phyloP scores from a whole-genome alignment of 2,113 vertebrate genomes.

The Lasiurus cinereus region DNA sequence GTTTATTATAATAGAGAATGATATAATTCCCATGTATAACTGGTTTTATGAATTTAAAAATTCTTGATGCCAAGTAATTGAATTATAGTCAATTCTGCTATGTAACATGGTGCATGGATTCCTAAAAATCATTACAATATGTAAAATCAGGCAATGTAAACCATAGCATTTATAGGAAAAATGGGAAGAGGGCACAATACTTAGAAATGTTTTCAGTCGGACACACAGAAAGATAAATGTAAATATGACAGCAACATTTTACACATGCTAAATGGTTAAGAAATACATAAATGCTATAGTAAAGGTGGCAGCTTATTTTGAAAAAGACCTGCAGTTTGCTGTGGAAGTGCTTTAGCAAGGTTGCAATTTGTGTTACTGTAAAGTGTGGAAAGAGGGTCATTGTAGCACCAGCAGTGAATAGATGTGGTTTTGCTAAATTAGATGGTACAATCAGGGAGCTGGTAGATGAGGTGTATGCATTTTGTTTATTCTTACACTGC shows the following conservation, averaged over 20 bases:
- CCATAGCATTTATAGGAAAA: neutral
- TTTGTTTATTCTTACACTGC: neutral
- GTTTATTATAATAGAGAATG: neutral
- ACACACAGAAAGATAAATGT: neutral
- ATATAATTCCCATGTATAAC: neutral
- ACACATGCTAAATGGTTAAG: neutral
- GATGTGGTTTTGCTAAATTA: neutral
- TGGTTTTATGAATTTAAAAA: slow-evolving; percentile 33
- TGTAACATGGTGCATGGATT: neutral
- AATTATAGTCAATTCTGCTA: neutral
- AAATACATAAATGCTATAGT: neutral
- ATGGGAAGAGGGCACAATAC: neutral
- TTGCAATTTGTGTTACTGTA: neutral
- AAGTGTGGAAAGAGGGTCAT: neutral
- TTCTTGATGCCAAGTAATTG: slow-evolving; percentile 44
- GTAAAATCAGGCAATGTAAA: neutral
- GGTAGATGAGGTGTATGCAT: neutral
- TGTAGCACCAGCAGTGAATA: neutral
- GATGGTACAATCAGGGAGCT: neutral
- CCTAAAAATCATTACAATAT: neutral
- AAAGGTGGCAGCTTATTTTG: neutral
- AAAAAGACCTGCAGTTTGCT: neutral
- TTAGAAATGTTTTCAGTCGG: neutral
- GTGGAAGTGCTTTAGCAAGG: neutral
- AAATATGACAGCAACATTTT: neutral